Evolutionary conservation across 1,140 invertebrate species (phyloP).

Genomic region (Macrocentrus cingulum): DNA sequence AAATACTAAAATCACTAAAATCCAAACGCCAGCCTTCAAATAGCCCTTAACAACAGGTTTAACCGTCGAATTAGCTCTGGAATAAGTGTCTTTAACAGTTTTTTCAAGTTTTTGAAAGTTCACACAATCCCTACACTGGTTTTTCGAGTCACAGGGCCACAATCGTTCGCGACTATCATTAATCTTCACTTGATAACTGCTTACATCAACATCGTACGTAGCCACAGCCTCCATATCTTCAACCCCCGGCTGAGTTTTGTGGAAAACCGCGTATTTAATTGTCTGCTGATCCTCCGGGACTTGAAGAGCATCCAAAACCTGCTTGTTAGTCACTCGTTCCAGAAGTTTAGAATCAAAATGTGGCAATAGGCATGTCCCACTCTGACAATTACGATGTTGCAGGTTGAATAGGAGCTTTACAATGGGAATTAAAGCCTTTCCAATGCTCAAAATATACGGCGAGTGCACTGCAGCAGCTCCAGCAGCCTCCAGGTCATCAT

Average conservation of each 20-base stretch:
- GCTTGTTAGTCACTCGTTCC: constrained; percentile 33
- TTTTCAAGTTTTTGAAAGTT: constrained; percentile 39
- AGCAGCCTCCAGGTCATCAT: constrained; percentile 31
- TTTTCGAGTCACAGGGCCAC: constrained; percentile 39
- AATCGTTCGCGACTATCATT: constrained; percentile 28
- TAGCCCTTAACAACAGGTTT: constrained; percentile 16
- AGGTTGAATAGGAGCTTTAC: constrained; percentile 33
- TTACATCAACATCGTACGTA: constrained; percentile 34
- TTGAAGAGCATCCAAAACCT: constrained; percentile 43
- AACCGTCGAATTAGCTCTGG: background rate
- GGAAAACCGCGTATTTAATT: constrained; percentile 35
- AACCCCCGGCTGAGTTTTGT: constrained; percentile 27
- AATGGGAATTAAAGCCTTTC: constrained; percentile 44
- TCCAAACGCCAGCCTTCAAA: constrained; percentile 52
- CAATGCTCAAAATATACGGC: constrained; percentile 44
- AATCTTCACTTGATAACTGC: constrained; percentile 26
- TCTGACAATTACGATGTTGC: constrained; percentile 34
- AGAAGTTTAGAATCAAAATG: constrained; percentile 27
- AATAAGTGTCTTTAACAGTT: background rate
- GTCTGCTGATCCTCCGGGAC: constrained; percentile 37
- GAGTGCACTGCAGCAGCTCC: constrained; percentile 36
- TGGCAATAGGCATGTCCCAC: constrained; percentile 32
- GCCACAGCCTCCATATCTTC: constrained; percentile 33
- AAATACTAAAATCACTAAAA: constrained; percentile 57
- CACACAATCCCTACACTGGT: constrained; percentile 40